phyloP scores from a whole-genome alignment of 2,888 invertebrate genomes.

The Dynastes hyllus region DNA sequence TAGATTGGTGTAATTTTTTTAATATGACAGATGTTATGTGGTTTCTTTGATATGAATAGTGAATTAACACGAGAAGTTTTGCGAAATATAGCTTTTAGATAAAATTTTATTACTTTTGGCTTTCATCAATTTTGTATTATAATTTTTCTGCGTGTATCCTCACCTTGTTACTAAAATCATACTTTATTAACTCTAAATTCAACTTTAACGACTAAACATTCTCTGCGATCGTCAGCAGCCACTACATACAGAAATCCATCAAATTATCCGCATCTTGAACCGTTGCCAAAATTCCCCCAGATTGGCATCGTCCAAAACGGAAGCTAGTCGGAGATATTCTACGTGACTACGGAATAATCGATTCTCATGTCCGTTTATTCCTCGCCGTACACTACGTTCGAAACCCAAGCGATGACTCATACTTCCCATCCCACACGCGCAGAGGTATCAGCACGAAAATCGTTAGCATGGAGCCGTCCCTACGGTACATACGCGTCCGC shows the following conservation, averaged over 20 bases:
- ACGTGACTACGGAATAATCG: slow-evolving; percentile 24
- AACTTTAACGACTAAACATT: too few relatives aligned
- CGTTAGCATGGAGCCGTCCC: slow-evolving; percentile 14
- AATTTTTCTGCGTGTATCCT: too few relatives aligned
- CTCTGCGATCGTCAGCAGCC: neutral
- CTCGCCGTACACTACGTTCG: neutral
- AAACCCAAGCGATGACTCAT: slow-evolving; percentile 20
- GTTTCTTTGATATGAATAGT: too few relatives aligned
- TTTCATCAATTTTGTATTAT: too few relatives aligned
- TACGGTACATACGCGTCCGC: neutral
- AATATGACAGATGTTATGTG: too few relatives aligned
- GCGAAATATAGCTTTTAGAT: too few relatives aligned
- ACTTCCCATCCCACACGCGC: slow-evolving; percentile 21
- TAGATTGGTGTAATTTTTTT: too few relatives aligned
- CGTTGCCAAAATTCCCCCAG: slow-evolving; percentile 33
- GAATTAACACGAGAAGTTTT: too few relatives aligned
- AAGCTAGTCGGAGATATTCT: neutral
- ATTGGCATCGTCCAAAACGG: slow-evolving; percentile 19
- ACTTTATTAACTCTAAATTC: neutral
- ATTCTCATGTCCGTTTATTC: slow-evolving; percentile 28
- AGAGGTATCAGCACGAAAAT: slow-evolving; percentile 6
- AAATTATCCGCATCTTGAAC: slow-evolving; percentile 13
- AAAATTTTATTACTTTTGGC: too few relatives aligned
- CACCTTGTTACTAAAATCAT: neutral
- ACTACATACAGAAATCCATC: slow-evolving; percentile 8